phyloP scores from a whole-genome alignment of 2,797 vertebrate genomes.

The Buceros bicornis region DNA sequence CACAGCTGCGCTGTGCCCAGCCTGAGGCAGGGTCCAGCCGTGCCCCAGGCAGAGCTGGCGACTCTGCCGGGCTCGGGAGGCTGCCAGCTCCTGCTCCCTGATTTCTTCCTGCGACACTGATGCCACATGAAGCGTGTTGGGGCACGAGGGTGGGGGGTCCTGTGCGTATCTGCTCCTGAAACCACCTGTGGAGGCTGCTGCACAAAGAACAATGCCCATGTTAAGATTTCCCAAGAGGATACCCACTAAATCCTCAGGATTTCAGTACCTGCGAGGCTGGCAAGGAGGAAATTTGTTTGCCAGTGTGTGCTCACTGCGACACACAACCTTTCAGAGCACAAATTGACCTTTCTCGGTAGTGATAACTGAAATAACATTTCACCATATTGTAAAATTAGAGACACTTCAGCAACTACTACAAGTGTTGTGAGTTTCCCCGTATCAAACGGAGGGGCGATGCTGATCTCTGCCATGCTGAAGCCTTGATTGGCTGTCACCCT shows the following conservation, averaged over 20 bases:
- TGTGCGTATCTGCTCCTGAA: background rate
- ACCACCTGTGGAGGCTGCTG: background rate
- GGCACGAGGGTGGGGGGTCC: background rate
- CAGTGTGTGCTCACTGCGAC: background rate
- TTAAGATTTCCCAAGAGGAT: background rate
- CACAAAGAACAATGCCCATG: accelerated
- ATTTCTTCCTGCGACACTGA: accelerated
- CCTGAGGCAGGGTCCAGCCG: background rate
- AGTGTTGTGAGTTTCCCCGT: slow-evolving; percentile 72
- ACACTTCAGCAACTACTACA: slow-evolving; percentile 53
- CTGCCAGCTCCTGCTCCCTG: background rate
- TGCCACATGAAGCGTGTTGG: background rate
- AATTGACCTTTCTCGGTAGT: background rate
- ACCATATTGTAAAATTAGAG: background rate
- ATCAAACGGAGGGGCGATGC: slow-evolving; percentile 58
- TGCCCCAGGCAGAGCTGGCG: accelerated
- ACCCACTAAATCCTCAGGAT: background rate
- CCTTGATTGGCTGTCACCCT: slow-evolving; percentile 81
- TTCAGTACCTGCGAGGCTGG: background rate
- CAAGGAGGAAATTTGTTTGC: background rate
- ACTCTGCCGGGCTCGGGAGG: accelerated
- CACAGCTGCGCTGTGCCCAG: accelerated
- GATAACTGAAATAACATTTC: background rate
- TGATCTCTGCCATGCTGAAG: slow-evolving; percentile 79
- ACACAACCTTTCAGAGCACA: background rate